Conservation (phyloP, 2,113 vertebrate genomes). For the Gila orcuttii region DNA sequence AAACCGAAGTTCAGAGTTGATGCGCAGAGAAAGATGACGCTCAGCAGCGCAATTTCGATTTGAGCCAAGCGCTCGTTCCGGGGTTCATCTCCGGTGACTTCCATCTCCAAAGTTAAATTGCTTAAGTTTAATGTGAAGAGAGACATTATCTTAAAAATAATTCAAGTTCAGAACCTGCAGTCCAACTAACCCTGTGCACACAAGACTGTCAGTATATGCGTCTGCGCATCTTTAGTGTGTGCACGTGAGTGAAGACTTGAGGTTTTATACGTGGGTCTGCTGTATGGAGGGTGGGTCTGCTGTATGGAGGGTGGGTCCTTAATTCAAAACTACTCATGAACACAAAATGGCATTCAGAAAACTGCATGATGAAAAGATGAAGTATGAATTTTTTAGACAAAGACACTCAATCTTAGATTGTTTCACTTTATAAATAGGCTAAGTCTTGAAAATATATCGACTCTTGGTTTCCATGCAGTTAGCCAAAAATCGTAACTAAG, state of each 20-base stretch:
- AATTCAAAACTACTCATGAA: neutral
- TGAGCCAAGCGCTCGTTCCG: slow-evolving; percentile 74
- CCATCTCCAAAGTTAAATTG: slow-evolving; percentile 54
- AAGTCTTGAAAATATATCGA: no score
- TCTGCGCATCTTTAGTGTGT: neutral
- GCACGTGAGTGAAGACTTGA: neutral
- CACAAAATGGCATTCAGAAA: neutral
- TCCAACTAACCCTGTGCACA: neutral
- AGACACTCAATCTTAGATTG: neutral
- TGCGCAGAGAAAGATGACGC: slow-evolving; percentile 78
- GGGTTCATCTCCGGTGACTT: slow-evolving; percentile 38
- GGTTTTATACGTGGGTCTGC: slow-evolving; percentile 29
- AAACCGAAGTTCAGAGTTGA: slow-evolving; percentile 80
- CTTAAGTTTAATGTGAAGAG: slow-evolving; percentile 58
- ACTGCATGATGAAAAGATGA: neutral
- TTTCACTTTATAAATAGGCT: neutral
- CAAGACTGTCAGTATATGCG: neutral
- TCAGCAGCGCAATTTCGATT: slow-evolving; percentile 79
- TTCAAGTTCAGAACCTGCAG: neutral
- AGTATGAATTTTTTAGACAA: neutral
- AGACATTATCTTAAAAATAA: slow-evolving; percentile 54
- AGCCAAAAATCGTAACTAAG: no score
- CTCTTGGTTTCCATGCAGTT: no score
- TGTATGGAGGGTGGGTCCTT: slow-evolving; percentile 65
- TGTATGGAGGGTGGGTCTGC: slow-evolving; percentile 63